Conservation (phyloP, 1,140 invertebrate species). For the Aphelinus certus region DNA sequence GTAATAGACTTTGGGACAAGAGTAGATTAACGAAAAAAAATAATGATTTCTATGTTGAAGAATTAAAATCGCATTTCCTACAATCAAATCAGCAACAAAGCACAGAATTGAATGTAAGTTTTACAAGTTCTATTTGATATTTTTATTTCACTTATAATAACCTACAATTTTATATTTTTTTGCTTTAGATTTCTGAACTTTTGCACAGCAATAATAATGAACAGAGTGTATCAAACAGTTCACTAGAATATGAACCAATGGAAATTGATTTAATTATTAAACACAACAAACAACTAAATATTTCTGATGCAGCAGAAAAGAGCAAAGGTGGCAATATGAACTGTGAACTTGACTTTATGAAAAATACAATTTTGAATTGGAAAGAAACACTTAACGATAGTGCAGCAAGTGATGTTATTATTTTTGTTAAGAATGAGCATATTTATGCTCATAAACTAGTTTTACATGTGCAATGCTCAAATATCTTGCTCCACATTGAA, state of each 20-base stretch:
- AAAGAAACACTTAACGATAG: slow-evolving; percentile 56
- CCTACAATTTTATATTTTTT: slow-evolving; percentile 4
- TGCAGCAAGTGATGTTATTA: slow-evolving; percentile 59
- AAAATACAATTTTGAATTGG: slow-evolving; percentile 53
- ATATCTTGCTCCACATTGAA: slow-evolving; percentile 57
- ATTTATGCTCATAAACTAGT: slow-evolving; percentile 64
- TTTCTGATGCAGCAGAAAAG: background rate
- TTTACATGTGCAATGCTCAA: slow-evolving; percentile 58
- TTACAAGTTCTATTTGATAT: no score
- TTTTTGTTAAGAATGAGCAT: slow-evolving; percentile 55
- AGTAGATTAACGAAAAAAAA: slow-evolving; percentile 40
- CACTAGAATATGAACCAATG: slow-evolving; percentile 25
- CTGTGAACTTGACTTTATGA: slow-evolving; percentile 36
- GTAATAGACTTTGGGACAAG: slow-evolving; percentile 51
- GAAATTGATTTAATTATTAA: slow-evolving; percentile 23
- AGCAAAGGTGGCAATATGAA: background rate
- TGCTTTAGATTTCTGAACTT: background rate
- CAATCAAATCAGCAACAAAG: background rate
- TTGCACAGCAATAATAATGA: no score
- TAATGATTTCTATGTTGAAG: slow-evolving; percentile 48
- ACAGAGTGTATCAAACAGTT: background rate
- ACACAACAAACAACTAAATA: slow-evolving; percentile 8
- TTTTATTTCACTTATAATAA: no score
- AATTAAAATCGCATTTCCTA: slow-evolving; percentile 39
- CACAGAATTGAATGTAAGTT: slow-evolving; percentile 4